These are phyloP conservation scores for Chydorus sphaericus DNA, from an alignment of 2,888 invertebrate genomes.

Conservation along the genomic window DNA sequence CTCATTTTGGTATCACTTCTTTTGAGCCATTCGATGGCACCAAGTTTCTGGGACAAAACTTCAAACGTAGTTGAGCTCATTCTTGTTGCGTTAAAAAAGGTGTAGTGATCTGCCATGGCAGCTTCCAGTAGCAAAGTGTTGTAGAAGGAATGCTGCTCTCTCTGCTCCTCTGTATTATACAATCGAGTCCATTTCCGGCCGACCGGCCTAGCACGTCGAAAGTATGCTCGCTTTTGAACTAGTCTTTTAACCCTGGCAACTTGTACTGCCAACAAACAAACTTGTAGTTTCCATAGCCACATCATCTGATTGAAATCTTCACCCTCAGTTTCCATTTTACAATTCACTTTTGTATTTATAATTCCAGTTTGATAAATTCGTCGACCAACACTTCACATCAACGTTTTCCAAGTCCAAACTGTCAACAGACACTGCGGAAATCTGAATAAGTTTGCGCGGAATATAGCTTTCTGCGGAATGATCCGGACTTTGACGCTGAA, in stretches of 20 bases:
- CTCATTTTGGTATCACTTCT: neutral
- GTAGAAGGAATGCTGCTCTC: neutral
- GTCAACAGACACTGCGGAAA: too few relatives aligned
- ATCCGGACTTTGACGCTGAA: too few relatives aligned
- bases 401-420: too few relatives aligned
- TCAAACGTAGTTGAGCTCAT: neutral
- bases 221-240: neutral
- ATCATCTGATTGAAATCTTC: too few relatives aligned
- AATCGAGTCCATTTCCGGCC: neutral
- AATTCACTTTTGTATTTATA: too few relatives aligned
- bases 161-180: neutral
- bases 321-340: too few relatives aligned
- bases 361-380: too few relatives aligned
- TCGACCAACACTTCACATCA: too few relatives aligned
- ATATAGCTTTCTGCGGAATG: too few relatives aligned
- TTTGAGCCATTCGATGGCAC: neutral
- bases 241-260: neutral
- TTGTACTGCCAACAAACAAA: too few relatives aligned
- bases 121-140: neutral
- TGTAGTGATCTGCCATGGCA: neutral
- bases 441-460: too few relatives aligned
- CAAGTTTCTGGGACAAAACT: neutral
- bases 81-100: neutral
- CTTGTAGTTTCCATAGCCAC: too few relatives aligned
- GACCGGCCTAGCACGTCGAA: neutral